These are phyloP conservation scores for Poecilia latipinna DNA, from an alignment of 2,113 vertebrate genomes.

Conservation along the genomic window DNA sequence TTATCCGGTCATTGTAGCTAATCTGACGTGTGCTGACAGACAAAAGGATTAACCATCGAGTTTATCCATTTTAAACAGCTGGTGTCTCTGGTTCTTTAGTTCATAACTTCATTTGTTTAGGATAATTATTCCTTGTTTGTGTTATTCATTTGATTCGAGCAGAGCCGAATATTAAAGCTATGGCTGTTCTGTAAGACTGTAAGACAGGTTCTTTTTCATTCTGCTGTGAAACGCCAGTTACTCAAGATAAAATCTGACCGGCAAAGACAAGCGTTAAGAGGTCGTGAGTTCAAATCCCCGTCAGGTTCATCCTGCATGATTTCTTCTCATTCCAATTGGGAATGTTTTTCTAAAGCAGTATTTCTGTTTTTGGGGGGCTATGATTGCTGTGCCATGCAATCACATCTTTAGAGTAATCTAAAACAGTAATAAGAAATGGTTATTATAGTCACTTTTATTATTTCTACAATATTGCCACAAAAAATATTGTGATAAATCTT, in stretches of 20 bases:
- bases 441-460: too few species aligned
- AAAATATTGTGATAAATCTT: too few species aligned
- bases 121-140: not conserved
- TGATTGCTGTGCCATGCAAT: too few species aligned
- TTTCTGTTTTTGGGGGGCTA: too few species aligned
- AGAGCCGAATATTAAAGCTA: not conserved
- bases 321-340: not conserved
- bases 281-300: too few species aligned
- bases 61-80: not conserved
- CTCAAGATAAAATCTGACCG: not conserved
- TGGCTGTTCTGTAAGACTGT: too few species aligned
- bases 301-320: too few species aligned
- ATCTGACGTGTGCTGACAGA: slow-evolving; percentile 9
- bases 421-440: too few species aligned
- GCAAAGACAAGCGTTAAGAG: too few species aligned
- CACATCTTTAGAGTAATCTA: too few species aligned
- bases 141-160: not conserved
- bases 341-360: too few species aligned
- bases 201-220: not conserved
- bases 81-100: not conserved
- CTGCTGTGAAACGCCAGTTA: not conserved
- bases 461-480: too few species aligned
- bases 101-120: not conserved
- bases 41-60: slow-evolving; percentile 32
- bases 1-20: not conserved